Evolutionary conservation across 2,113 vertebrate species (phyloP), one percentile per base, ranked within the genome.

Genomic region (Lepus europaeus): DNA sequence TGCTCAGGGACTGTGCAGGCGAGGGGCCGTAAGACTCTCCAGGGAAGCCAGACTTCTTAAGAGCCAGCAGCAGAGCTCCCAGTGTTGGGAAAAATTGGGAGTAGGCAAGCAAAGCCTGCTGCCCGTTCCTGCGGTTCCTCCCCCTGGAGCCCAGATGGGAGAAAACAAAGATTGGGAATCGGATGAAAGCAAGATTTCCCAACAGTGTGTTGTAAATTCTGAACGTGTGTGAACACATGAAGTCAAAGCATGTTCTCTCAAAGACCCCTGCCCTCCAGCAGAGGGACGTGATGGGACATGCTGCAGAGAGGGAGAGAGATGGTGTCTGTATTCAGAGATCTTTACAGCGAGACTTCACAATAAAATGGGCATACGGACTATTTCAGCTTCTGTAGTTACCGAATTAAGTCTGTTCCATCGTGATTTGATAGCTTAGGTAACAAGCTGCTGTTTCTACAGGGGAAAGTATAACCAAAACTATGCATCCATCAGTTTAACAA

Each of bases 391-490:
- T 90, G 8, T 63, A 85, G 39, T 81, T 14, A 56, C 20, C 29
- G 56, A 53, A 84, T 19, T 45, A 13, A 70, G 64, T 89, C 39
- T 56, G 23, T 19, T 25, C 61, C 9, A 20, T 63, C 29, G 9
- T 36, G 51, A 69, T 72, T 88, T 74, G 39, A 85, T 36, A 78
- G 4, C 68, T 81, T 81, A 93, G 22, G 27, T 61, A 49, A 86
- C 92, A 96, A 82, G 56, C 74, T 90, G 14, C 61, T 69, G 27
- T 90, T 97, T 87, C 85, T 94, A 73, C 39, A 68, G 8, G 39
- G 19, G 7, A 81, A 61, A 89, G 39, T 33, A 64, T 5, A 94
- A 87, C 51, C 53, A 9, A 92, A 87, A 80, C 29, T 76, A 29
- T 31, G 63, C 36, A n/a, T 53, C 25, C 66, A 56, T 76, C 36